These are phyloP conservation scores for Daphoenositta chrysoptera DNA, from an alignment of 2,113 vertebrate genomes.

Conservation along the genomic window DNA sequence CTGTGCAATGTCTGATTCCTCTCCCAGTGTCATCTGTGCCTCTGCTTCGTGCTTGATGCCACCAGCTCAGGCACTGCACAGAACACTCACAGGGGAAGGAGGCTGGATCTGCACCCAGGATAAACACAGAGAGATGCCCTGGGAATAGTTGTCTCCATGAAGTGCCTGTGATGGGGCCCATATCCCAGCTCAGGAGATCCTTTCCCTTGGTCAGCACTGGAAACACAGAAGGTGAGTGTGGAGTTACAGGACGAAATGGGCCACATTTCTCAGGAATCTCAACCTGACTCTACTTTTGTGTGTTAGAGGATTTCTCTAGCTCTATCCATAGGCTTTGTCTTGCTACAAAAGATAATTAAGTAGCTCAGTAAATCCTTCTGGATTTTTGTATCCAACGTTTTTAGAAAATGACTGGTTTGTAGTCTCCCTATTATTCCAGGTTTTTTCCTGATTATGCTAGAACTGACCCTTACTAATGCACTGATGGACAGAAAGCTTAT, in stretches of 20 bases:
- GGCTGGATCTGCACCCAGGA: background rate
- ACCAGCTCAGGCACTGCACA: background rate
- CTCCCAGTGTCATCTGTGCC: background rate
- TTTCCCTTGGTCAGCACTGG: background rate
- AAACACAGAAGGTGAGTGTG: background rate
- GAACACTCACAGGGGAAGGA: background rate
- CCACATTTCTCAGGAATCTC: background rate
- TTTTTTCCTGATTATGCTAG: background rate
- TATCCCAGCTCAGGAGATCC: background rate
- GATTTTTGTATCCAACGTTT: background rate
- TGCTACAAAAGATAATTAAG: background rate
- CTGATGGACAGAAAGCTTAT: background rate
- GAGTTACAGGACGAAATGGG: background rate
- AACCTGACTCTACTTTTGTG: background rate
- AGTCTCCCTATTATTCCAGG: background rate
- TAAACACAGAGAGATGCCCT: rapidly evolving
- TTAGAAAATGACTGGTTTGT: background rate
- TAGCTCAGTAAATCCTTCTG: background rate
- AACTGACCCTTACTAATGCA: background rate
- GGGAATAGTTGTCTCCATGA: rapidly evolving
- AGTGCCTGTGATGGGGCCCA: no score
- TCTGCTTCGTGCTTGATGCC: rapidly evolving
- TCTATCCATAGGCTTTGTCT: background rate
- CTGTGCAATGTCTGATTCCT: background rate
- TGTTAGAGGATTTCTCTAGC: background rate